Evolutionary conservation across 2,113 vertebrate species (phyloP).

Genomic region (Cebus imitator): DNA sequence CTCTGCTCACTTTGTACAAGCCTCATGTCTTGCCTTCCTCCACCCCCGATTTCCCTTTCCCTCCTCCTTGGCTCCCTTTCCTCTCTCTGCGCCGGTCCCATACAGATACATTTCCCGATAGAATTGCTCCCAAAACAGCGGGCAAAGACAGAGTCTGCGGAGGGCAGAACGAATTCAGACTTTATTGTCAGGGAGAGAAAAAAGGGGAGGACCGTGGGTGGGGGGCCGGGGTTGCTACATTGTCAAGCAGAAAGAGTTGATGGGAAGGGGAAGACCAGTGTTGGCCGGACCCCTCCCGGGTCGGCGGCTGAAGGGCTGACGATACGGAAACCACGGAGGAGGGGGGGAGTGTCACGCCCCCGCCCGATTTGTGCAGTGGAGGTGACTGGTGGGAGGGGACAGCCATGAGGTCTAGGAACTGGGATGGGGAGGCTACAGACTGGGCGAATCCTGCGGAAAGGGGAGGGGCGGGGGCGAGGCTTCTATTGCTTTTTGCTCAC

Average conservation of each 20-base stretch:
- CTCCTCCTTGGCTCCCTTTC: not conserved
- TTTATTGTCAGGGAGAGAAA: slow-evolving; percentile 72
- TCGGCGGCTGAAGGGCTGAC: slow-evolving; percentile 53
- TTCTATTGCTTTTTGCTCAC: slow-evolving; percentile 82
- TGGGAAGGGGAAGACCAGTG: slow-evolving; percentile 55
- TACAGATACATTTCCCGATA: not conserved
- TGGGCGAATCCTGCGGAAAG: slow-evolving; percentile 63
- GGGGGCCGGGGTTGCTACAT: slow-evolving; percentile 73
- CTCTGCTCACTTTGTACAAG: not conserved
- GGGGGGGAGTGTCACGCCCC: slow-evolving; percentile 52
- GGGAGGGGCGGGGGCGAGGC: slow-evolving; percentile 58
- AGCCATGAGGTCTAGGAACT: slow-evolving; percentile 60
- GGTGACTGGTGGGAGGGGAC: slow-evolving; percentile 52
- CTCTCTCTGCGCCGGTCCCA: not conserved
- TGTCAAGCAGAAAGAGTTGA: slow-evolving; percentile 76
- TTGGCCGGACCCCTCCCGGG: slow-evolving; percentile 40
- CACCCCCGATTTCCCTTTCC: not conserved
- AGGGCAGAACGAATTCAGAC: slow-evolving; percentile 77
- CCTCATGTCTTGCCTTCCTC: not conserved
- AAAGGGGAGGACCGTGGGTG: not conserved
- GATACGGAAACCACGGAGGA: slow-evolving; percentile 48
- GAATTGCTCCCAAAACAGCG: not conserved
- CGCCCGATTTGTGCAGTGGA: slow-evolving; percentile 68
- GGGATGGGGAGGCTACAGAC: slow-evolving; percentile 59
- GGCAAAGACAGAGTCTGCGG: slow-evolving; percentile 44